Evolutionary conservation across 2,797 vertebrate species (phyloP), one percentile per base, ranked within the genome.

Genomic region (Anomalospiza imberbis): DNA sequence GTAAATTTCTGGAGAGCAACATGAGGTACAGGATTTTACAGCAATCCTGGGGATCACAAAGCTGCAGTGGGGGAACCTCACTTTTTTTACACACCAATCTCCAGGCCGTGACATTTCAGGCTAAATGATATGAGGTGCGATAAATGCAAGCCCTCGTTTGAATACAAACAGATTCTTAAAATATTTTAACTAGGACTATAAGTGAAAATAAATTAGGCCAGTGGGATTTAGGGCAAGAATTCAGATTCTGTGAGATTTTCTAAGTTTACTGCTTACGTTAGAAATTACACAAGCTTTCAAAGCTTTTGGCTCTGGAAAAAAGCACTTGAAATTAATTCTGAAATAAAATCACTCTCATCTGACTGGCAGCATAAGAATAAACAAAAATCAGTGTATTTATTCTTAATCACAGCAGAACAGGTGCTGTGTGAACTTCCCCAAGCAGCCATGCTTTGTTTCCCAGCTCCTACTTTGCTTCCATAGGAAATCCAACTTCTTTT

Each of bases 111-210:
- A 95, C 96, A 96, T 96, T 97, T 94, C 67, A 74, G 95, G 85
- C 85, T 71, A 53, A 89, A 72, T 81, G 93, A 97, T 98, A 97
- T 20, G 97, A 98, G 97, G 98, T 98, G 98, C 98, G 97, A 98
- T 97, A 97, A 98, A 97, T 95, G 96, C 96, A 97, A 97, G 93
- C 78, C 42, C 97, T 97, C 71, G 91, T 94, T 89, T 97, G 97
- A 98, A 98, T 95, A 97, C 98, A 97, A 98, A 98, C 97, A 98
- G 97, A 98, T 98, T 98, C 97, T 97, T 97, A 62, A 97, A 97
- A 98, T 97, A 98, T 98, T 98, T 97, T 97, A 97, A 97, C 97
- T 95, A 94, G 95, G 89, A 89, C 88, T 95, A 89, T 91, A 97
- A 97, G 95, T 91, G 96, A 97, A 97, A 96, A 95, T 94, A 97